Base-by-base conservation (phyloP, 2,888 invertebrate species). In the Sesia bembeciformis region DNA sequence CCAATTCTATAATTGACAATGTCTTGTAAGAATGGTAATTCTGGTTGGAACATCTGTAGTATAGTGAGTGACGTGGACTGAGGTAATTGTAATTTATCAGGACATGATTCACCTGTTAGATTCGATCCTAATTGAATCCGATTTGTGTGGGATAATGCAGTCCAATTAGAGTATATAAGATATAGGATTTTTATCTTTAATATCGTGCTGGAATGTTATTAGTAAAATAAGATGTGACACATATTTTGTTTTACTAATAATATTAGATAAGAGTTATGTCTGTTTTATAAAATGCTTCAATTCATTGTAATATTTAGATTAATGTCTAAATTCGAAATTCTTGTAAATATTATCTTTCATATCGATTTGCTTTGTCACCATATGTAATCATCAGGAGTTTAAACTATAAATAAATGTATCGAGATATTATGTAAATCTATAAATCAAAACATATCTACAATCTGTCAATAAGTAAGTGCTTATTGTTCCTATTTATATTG, bases 81-180 rank as follows among this genome's bases (percentile, higher is more conserved):
- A 79, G 75, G 60, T 62, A 60, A 61, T 62, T 74, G 70, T 65
- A 69, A 70, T 66, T 65, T 58, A 64, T 63, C 57, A 58, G 72
- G 78, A 80, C 74, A 65, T 65, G 64, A 64, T 64, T 79, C 78
- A 84, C 82, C 74, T 73, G 60, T 76, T 70, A 71, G 77, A 74
- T 86, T 86, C 83, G 73, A 77, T 72, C 54, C 50, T 40, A 58
- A 60, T 78, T 77, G 82, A 87, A 88, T 76, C 74, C 72, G 59
- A 69, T 71, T 68, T 74, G 76, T 66, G 82, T 84, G 80, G 70
- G 61, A 63, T 63, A 65, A 66, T 56, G 59, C 58, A 58, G 72
- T 76, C 75, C 68, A 40, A 58, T 56, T 57, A 56, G 61, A 53
- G 49, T 60, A 6, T 42, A 42, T 42, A 42, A 42, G 7, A 42